Conservation (phyloP, 2,113 vertebrate genomes). For the Mesocricetus auratus region DNA sequence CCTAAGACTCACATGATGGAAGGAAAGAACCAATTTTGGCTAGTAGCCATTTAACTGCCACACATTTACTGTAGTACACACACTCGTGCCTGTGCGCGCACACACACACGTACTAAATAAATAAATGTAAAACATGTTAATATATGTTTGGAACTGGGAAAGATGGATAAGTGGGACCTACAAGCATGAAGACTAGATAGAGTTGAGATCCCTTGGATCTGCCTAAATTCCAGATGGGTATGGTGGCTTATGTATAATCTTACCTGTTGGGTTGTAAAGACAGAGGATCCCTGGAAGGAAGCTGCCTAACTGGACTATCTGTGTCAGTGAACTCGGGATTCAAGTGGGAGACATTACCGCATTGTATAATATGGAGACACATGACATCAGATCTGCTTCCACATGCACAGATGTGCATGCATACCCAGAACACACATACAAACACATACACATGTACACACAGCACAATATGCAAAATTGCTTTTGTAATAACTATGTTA, state of each 20-base stretch:
- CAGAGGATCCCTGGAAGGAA: neutral
- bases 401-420: neutral
- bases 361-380: neutral
- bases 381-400: neutral
- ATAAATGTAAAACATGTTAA: neutral
- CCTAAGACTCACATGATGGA: neutral
- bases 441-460: neutral
- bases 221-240: neutral
- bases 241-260: neutral
- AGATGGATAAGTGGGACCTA: no score
- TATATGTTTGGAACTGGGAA: neutral
- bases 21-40: neutral
- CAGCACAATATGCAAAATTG: neutral
- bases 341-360: neutral
- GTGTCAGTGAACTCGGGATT: neutral
- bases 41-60: no score
- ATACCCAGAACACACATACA: neutral
- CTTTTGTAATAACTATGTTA: conserved; percentile 18
- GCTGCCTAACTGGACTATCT: neutral
- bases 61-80: neutral
- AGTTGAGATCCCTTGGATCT: neutral
- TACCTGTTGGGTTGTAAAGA: neutral
- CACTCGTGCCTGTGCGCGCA: no score
- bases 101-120: neutral
- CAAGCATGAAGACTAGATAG: neutral